Evolutionary conservation across 2,888 invertebrate genomes (phyloP), one percentile per base, ranked within the genome.

Genomic region (Allophyes oxyacanthae): DNA sequence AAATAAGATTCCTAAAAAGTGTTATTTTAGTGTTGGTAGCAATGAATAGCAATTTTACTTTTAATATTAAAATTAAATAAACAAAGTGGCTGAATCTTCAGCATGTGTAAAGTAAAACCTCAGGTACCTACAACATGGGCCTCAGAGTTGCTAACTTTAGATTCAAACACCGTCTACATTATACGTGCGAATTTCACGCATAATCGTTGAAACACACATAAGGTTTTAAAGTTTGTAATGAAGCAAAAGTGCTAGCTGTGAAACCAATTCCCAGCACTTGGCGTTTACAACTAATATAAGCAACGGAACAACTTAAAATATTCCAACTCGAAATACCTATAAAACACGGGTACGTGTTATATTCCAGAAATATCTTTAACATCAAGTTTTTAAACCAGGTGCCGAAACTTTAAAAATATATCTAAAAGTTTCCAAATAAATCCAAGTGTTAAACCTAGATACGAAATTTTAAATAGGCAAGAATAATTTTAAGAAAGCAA

Each of bases 351-450:
- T 58, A 62, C 70, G 75, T 59, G 49, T 56, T 75, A 58, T 61
- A 62, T 59, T 59, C 51, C 45, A 49, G 10, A 52, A 67, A 68
- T 52, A 75, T 72, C 40, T 57, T 62, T 38, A 52, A 44, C 57
- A 42, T 56, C 43, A 54, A 74, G 62, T 66, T 62, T 64, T 62
- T 64, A 52, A 70, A 64, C 66, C 66, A 64, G 66, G 57, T 62
- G 58, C 61, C 60, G 14, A 40, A 75, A 75, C 62, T 77, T 68
- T 25, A 14, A 53, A 52, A 41, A 65, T 67, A 64, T 58, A 72
- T 74, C 53, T 28, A 11, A 57, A 74, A 74, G 41, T 77, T 66
- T 26, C 10, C 36, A 33, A 52, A 77, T 64, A 66, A 74, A 64
- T 77, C 51, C 40, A 45, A 61, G 38, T 54, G 55, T 58, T 20